These are phyloP conservation scores for Ochlodes sylvanus DNA, from an alignment of 2,888 invertebrate genomes.

Conservation along the genomic window DNA sequence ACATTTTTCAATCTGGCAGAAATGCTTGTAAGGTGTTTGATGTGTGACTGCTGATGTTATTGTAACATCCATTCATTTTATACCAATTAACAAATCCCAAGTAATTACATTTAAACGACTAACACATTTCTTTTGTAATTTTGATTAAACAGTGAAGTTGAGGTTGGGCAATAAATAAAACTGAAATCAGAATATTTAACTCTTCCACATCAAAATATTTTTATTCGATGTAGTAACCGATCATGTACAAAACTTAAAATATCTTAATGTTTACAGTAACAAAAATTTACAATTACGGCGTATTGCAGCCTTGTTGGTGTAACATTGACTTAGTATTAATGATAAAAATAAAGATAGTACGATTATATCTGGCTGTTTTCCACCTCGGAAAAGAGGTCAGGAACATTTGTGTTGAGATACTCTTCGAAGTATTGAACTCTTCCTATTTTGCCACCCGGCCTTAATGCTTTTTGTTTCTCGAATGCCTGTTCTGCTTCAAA, in stretches of 20 bases:
- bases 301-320: too few species aligned
- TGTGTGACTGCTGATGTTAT: slow-evolving; percentile 3
- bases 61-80: slow-evolving; percentile 15
- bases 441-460: slow-evolving; percentile 16
- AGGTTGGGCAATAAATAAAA: slow-evolving; percentile 10
- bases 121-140: not conserved
- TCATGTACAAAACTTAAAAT: slow-evolving; percentile 18
- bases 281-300: not conserved
- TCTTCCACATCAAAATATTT: not conserved
- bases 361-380: not conserved
- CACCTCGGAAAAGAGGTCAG: slow-evolving; percentile 8
- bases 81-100: slow-evolving; percentile 1
- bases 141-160: not conserved
- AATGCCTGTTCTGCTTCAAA: slow-evolving; percentile 61
- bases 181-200: not conserved
- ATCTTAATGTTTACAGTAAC: not conserved
- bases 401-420: slow-evolving; percentile 16
- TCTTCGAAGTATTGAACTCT: slow-evolving; percentile 26
- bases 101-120: slow-evolving; percentile 34
- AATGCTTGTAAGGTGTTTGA: slow-evolving; percentile 1
- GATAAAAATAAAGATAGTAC: not conserved
- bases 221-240: not conserved
- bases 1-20: slow-evolving; percentile 34
- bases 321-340: not conserved
- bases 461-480: slow-evolving; percentile 37